Evolutionary conservation across 2,888 invertebrate species (phyloP).

Genomic region (Coenonympha glycerion): DNA sequence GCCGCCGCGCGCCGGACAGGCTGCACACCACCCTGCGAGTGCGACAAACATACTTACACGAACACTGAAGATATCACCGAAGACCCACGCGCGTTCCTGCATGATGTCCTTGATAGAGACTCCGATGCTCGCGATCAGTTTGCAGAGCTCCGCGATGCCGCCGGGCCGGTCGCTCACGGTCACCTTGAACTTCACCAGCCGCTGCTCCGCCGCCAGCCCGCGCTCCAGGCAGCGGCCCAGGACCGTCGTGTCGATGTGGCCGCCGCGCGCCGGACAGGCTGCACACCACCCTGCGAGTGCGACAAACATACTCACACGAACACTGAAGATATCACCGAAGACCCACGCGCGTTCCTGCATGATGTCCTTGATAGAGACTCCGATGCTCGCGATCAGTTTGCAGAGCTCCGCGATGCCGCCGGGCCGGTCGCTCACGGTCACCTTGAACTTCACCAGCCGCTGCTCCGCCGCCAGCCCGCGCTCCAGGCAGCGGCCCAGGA

Average conservation of each 20-base stretch:
- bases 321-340: conserved; percentile 87
- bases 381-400: conserved; percentile 82
- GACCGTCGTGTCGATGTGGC: conserved; percentile 94
- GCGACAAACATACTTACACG: conserved; percentile 47
- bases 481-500: conserved; percentile 90
- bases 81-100: conserved; percentile 96
- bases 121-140: conserved; percentile 83
- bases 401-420: conserved; percentile 92
- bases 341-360: conserved; percentile 98
- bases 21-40: no score
- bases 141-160: conserved; percentile 89
- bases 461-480: conserved; percentile 92
- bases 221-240: conserved; percentile 45
- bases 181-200: conserved; percentile 75
- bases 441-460: conserved; percentile 76
- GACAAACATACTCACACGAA: conserved; percentile 44
- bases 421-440: conserved; percentile 88
- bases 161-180: conserved; percentile 91
- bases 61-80: conserved; percentile 86
- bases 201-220: conserved; percentile 54
- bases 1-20: no score
- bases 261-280: conserved; percentile 82
- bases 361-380: conserved; percentile 95
- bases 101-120: conserved; percentile 96
- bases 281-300: conserved; percentile 81